Evolutionary conservation across 2,888 invertebrate species (phyloP), one percentile per base, ranked within the genome.

Genomic region (Hydropsyche betteni): DNA sequence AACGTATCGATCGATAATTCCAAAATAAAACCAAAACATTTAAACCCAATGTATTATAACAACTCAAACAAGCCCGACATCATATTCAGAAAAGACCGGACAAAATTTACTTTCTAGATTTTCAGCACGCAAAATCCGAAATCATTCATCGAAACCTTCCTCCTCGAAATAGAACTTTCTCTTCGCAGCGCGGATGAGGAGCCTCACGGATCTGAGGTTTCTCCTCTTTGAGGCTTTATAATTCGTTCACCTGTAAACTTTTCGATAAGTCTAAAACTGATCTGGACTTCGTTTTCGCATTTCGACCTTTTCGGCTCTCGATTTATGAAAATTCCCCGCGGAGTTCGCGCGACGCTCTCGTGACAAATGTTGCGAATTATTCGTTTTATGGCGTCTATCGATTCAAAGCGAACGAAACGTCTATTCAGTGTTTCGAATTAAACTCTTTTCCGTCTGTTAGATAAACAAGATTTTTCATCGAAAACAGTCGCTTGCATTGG

Each of bases 181-280:
- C 58, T 33, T 36, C 34, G 33, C 24, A 6, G 44, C 6, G 3
- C 0, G 6, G 44, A 10, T 1, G 44, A 44, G 44, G 44, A 44
- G 44, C 24, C 16, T 36, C 10, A 34, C 34, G 24, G 58, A 58
- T 58, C 58, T 58, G 16, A 58, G 64, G 64, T 12, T 36, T 64
- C 36, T 34, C 34, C 10, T 10, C 64, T 64, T 64, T 64, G 64
- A 64, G 36, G 53, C 70, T 53, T 70, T 70, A 51, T 70, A 52
- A 70, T 70, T 70, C 53, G 53, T 34, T 70, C 70, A 70, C 70
- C 70, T 70, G 70, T 70, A 53, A 70, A 70, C 33, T 53, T 53
- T 51, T 53, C 50, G 10, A 53, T 53, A 70, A 51, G 34, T 70
- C 70, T 70, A 70, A 70, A 70, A 50, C 53, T 70, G 52, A 53